Conservation (phyloP, 2,113 vertebrate genomes). For the Echinops telfairi region DNA sequence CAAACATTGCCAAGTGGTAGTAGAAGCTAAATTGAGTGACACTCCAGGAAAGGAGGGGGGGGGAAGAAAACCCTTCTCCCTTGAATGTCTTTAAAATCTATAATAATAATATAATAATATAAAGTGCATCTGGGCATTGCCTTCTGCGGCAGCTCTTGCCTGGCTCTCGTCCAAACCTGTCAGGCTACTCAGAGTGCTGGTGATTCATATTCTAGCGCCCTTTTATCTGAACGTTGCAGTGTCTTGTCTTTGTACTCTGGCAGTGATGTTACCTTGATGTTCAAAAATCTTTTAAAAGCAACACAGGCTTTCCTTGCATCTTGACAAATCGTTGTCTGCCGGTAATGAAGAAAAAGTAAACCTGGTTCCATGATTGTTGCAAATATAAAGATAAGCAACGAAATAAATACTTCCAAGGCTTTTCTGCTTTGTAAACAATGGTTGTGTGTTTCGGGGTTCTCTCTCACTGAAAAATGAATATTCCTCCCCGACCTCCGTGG, state of each 20-base stretch:
- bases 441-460: slow-evolving; percentile 28
- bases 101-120: slow-evolving; percentile 85
- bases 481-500: not conserved
- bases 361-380: slow-evolving; percentile 62
- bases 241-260: slow-evolving; percentile 80
- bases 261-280: slow-evolving; percentile 83
- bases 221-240: slow-evolving; percentile 85
- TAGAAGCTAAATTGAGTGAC: slow-evolving; percentile 68
- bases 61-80: slow-evolving; percentile 71
- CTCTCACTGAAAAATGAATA: not conserved
- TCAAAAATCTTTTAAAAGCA: slow-evolving; percentile 83
- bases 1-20: slow-evolving; percentile 58
- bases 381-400: slow-evolving; percentile 60
- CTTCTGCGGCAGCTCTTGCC: slow-evolving; percentile 80
- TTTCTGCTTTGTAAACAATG: slow-evolving; percentile 51
- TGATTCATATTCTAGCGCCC: slow-evolving; percentile 86
- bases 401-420: slow-evolving; percentile 23
- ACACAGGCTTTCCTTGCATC: slow-evolving; percentile 79
- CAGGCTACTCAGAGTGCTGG: slow-evolving; percentile 80
- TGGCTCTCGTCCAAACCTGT: slow-evolving; percentile 87
- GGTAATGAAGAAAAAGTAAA: slow-evolving; percentile 81
- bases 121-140: slow-evolving; percentile 85
- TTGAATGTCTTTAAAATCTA: slow-evolving; percentile 84
- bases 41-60: not conserved
- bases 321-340: slow-evolving; percentile 80